Evolutionary conservation across 2,113 vertebrate genomes (phyloP), one percentile per base, ranked within the genome.

Genomic region (Callorhinus ursinus): DNA sequence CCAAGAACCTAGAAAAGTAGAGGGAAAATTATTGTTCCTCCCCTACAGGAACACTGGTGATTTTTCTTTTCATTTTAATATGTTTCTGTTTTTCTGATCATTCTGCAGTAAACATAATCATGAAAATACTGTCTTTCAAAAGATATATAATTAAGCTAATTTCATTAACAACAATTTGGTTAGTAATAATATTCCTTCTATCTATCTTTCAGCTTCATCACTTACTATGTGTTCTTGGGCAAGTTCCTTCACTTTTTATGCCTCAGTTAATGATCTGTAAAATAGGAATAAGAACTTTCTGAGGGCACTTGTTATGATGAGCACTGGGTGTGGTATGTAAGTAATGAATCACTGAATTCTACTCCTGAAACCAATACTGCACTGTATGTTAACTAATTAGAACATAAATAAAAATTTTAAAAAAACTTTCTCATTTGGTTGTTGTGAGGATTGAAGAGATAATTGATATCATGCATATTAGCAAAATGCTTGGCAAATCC

Each of bases 221-320:
- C 24, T 95, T 61, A 16, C 18, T 69, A 31, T 9, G 15, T 42
- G 2, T 79, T 92, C 49, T 76, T 69, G 31, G 83, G 46, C 11
- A 86, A 82, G 57, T 76, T 18, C 33, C 67, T 94, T 77, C 65
- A 91, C 31, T 82, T 82, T 84, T 88, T 81, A 49, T 69, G 46
- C 21, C 31, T 89, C 49, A 61, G 12, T 85, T 74, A 90, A 76
- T 87, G 28, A 88, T 84, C 61, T 88, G 15, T 92, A 80, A 96
- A 92, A 61, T 55, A n/a, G 9, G 42, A 77, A 36, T 63, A 71
- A 82, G 19, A 92, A 77, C 9, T 81, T 93, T n/a, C 65, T n/a
- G 33, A 69, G 15, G 65, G 33, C 33, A n/a, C 33, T n/a, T 69
- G 16, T n/a, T 69, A n/a, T 69, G 65, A n/a, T 69, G 65, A 69